Conservation (phyloP, 2,113 vertebrate species). For the Alaudala cheleensis region DNA sequence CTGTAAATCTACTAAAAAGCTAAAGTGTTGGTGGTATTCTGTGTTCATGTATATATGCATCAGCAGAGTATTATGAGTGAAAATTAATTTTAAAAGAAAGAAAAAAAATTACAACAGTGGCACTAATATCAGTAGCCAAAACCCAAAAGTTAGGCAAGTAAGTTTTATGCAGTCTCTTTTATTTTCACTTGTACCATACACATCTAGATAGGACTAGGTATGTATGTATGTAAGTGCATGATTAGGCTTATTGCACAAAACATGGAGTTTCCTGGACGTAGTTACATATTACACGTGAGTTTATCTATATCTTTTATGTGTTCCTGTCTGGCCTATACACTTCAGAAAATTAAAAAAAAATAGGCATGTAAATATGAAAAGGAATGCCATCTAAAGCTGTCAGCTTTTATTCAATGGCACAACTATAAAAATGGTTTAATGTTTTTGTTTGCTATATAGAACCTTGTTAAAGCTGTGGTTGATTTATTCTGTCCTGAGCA, state of each 20-base stretch:
- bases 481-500: background rate
- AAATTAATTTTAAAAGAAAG: background rate
- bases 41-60: background rate
- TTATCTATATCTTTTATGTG: background rate
- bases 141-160: background rate
- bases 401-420: background rate
- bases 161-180: background rate
- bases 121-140: background rate
- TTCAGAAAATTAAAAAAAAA: background rate
- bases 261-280: background rate
- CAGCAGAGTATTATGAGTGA: background rate
- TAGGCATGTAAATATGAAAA: background rate
- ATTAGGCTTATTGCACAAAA: background rate
- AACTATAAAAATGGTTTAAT: background rate
- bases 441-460: background rate
- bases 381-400: background rate
- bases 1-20: background rate
- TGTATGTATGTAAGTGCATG: rapidly evolving
- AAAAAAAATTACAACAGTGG: background rate
- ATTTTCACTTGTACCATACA: background rate
- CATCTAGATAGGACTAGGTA: background rate
- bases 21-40: background rate
- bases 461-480: background rate
- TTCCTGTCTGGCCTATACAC: background rate
- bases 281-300: background rate